Percentiles rank a stretch among this genome's conserved stretches.
These are phyloP conservation scores for Lithosia quadra DNA, from an alignment of 2,888 invertebrate genomes.

Conservation along the genomic window DNA sequence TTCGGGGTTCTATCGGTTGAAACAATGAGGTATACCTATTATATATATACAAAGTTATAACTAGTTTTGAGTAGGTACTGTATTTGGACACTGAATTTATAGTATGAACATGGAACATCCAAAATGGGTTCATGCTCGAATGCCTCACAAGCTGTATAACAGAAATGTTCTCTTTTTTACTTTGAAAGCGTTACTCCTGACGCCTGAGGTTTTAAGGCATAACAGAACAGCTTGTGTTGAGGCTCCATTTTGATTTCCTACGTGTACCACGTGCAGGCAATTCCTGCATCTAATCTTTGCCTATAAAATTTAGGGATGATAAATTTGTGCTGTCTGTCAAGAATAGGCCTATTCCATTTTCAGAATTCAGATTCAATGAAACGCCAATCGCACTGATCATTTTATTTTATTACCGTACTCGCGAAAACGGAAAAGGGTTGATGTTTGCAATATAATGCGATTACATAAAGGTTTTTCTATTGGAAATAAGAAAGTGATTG, in stretches of 20 bases:
- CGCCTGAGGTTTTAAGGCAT: no score
- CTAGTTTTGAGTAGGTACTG: no score
- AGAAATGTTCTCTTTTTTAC: not conserved
- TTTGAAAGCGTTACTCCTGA: no score
- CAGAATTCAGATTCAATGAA: slow-evolving; percentile 20
- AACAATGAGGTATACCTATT: not conserved
- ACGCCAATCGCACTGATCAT: slow-evolving; percentile 18
- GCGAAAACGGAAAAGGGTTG: slow-evolving; percentile 13
- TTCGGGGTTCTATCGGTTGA: not conserved
- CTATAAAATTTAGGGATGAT: not conserved
- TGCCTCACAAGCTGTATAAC: not conserved
- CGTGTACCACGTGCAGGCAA: not conserved
- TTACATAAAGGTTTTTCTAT: slow-evolving; percentile 9
- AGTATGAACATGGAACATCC: not conserved
- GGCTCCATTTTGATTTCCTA: no score
- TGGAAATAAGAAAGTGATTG: not conserved
- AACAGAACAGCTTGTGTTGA: no score
- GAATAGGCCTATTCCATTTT: slow-evolving; percentile 11
- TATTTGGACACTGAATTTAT: not conserved
- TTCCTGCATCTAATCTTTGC: not conserved
- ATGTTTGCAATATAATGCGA: slow-evolving; percentile 12
- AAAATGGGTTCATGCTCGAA: not conserved
- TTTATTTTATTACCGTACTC: slow-evolving; percentile 22
- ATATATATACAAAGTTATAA: no score
- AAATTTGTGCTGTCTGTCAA: not conserved